Evolutionary conservation across 2,797 vertebrate genomes (phyloP).

Genomic region (Hydrophis major): DNA sequence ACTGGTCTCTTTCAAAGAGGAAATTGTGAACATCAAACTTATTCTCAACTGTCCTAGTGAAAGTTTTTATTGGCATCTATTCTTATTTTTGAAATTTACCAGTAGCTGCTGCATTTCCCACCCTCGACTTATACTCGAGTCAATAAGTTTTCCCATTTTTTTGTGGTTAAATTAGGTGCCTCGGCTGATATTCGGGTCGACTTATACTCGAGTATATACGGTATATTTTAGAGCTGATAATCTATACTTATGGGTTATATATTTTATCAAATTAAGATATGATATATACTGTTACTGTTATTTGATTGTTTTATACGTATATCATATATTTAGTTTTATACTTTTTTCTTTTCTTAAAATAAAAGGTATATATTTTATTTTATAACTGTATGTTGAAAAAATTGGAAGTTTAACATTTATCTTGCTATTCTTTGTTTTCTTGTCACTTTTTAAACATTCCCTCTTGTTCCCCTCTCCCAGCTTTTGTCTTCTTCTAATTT

Average conservation of each 20-base stretch:
- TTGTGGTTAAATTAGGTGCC: too few species aligned
- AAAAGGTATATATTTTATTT: neutral
- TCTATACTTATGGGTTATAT: neutral
- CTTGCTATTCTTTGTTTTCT: neutral
- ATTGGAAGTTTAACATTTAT: neutral
- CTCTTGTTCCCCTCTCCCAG: neutral
- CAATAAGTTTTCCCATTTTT: too few species aligned
- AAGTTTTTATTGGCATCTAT: too few species aligned
- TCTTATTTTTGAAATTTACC: too few species aligned
- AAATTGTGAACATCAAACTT: too few species aligned
- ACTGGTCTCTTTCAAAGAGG: too few species aligned
- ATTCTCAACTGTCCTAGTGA: too few species aligned
- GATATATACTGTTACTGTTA: neutral
- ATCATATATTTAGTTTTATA: neutral
- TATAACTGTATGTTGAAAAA: neutral
- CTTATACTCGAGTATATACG: too few species aligned
- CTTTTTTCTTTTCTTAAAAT: neutral
- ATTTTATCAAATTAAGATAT: neutral
- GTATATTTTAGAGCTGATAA: too few species aligned
- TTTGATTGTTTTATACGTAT: neutral
- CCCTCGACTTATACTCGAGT: too few species aligned
- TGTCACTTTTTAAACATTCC: neutral
- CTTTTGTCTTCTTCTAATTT: neutral
- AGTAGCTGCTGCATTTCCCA: too few species aligned
- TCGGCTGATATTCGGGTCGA: too few species aligned